Conservation (phyloP, 2,888 invertebrate genomes). For the Psylliodes chrysocephalus region DNA sequence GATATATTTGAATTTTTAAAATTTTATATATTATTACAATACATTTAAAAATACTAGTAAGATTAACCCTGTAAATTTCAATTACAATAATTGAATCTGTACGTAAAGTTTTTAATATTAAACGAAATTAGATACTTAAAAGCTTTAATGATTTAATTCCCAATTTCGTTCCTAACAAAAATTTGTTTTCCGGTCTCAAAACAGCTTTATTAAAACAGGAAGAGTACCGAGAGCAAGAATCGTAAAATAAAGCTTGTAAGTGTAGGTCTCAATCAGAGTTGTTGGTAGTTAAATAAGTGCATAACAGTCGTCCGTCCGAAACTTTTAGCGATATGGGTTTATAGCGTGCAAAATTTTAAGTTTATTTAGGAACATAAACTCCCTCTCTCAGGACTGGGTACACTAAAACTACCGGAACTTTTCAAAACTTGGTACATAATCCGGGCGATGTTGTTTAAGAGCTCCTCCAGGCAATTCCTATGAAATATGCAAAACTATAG, state of each 20-base stretch:
- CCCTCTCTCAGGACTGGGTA: constrained; percentile 1
- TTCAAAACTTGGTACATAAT: not conserved
- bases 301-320: constrained; percentile 17
- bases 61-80: too few species aligned
- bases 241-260: not conserved
- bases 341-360: constrained; percentile 11
- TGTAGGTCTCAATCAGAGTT: constrained; percentile 12
- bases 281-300: constrained; percentile 5
- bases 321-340: constrained; percentile 19
- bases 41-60: too few species aligned
- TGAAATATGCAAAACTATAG: not conserved
- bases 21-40: too few species aligned
- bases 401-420: not conserved
- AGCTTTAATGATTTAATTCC: too few species aligned
- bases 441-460: not conserved
- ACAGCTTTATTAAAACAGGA: not conserved
- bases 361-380: constrained; percentile 24
- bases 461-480: not conserved
- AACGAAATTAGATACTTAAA: too few species aligned
- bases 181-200: not conserved
- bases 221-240: not conserved
- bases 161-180: too few species aligned
- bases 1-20: too few species aligned
- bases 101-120: too few species aligned
- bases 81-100: too few species aligned